phyloP scores from a whole-genome alignment of 2,113 vertebrate species.

The Crocuta crocuta region DNA sequence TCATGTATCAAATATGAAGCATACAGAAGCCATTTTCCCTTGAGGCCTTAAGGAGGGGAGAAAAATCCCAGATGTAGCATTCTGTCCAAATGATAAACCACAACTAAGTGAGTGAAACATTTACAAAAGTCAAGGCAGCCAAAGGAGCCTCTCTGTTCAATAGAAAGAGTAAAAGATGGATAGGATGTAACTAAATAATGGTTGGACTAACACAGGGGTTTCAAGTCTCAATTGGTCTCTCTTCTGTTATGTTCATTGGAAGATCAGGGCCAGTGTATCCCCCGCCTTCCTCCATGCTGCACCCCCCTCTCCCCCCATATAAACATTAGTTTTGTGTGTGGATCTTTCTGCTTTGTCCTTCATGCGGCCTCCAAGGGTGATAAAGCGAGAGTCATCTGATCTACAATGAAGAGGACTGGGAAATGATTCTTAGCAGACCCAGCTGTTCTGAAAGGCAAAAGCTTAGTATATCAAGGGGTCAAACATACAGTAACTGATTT shows the following conservation, averaged over 20 bases:
- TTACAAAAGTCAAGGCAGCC: constrained; percentile 19
- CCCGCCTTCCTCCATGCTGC: neutral
- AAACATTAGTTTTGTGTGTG: constrained; percentile 93
- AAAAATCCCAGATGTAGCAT: constrained; percentile 44
- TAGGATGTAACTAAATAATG: constrained; percentile 31
- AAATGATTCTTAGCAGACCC: constrained; percentile 91
- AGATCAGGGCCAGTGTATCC: constrained; percentile 49
- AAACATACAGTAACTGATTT: constrained; percentile 63
- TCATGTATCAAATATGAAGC: constrained; percentile 32
- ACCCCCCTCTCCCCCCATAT: constrained; percentile 80
- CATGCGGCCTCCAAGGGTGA: constrained; percentile 94
- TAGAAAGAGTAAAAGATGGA: constrained; percentile 17
- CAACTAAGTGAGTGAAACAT: constrained; percentile 29
- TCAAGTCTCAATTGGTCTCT: constrained; percentile 43
- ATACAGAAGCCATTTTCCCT: constrained; percentile 65
- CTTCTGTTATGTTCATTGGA: neutral
- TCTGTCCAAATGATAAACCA: constrained; percentile 68
- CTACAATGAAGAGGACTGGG: constrained; percentile 92
- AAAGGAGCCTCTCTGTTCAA: neutral
- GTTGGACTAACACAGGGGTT: neutral
- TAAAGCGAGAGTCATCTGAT: constrained; percentile 96
- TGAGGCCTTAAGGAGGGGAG: constrained; percentile 48
- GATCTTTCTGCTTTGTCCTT: constrained; percentile 92
- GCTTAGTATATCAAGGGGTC: constrained; percentile 72
- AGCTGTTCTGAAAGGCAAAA: constrained; percentile 90